These are phyloP conservation scores for Epicauta chinensis DNA, from an alignment of 1,140 invertebrate species.

Conservation along the genomic window DNA sequence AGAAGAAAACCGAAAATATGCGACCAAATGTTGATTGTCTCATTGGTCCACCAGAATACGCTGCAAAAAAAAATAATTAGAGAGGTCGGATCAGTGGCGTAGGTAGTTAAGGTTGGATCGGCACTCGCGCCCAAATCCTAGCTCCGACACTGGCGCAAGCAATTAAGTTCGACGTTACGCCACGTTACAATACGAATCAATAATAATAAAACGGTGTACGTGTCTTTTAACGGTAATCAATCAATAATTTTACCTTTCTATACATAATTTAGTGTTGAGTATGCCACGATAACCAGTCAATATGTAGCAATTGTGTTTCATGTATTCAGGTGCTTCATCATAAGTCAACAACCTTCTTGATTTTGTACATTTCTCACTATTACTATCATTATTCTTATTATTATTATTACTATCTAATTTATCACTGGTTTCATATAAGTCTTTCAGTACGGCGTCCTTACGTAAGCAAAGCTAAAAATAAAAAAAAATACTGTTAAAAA, in stretches of 20 bases:
- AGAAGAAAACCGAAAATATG: constrained; percentile 89
- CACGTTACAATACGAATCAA: too few species aligned
- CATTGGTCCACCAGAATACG: constrained; percentile 95
- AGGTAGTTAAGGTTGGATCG: too few species aligned
- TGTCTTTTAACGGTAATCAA: constrained; percentile 3
- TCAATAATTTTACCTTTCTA: constrained; percentile 67
- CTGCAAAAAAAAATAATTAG: constrained; percentile 57
- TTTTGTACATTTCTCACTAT: constrained; percentile 40
- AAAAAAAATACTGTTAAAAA: neutral
- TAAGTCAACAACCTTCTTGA: constrained; percentile 46
- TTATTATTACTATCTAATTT: neutral
- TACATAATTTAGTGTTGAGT: constrained; percentile 71
- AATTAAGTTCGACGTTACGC: too few species aligned
- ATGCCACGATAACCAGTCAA: constrained; percentile 65
- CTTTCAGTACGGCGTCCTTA: constrained; percentile 24
- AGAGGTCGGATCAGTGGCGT: too few species aligned
- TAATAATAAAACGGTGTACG: too few species aligned
- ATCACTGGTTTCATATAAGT: constrained; percentile 8
- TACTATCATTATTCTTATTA: constrained; percentile 11
- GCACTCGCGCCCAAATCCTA: too few species aligned
- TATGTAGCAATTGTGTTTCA: constrained; percentile 64
- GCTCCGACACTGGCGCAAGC: too few species aligned
- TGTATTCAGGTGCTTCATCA: constrained; percentile 69
- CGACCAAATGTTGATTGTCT: constrained; percentile 96
- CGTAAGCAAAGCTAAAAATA: constrained; percentile 17